Percentiles rank a stretch among this genome's conserved stretches.
These are phyloP conservation scores for Xerus rutilus DNA, from an alignment of 2,797 vertebrate species.

Conservation along the genomic window DNA sequence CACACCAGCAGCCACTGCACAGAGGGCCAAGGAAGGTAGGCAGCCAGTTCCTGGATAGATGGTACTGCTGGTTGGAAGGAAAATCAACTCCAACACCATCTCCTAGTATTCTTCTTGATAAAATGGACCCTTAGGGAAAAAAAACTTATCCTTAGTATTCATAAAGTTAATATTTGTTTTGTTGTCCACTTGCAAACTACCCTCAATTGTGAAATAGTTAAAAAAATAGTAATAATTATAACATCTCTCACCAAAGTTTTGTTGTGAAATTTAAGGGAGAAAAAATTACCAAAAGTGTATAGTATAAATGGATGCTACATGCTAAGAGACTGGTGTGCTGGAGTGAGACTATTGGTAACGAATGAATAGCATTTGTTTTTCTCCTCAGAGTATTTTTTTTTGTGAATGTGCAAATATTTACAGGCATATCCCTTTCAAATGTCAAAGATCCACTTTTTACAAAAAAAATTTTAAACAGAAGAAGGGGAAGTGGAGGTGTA, in stretches of 20 bases:
- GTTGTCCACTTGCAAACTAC: background rate
- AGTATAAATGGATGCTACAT: background rate
- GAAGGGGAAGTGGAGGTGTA: background rate
- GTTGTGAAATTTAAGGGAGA: background rate
- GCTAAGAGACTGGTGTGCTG: background rate
- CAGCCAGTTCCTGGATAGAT: background rate
- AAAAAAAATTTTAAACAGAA: background rate
- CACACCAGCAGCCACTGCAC: slow-evolving; percentile 81
- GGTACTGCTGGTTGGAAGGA: background rate
- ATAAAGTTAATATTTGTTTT: background rate
- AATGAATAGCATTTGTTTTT: background rate
- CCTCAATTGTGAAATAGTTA: background rate
- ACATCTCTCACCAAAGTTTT: background rate
- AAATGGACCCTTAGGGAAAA: background rate
- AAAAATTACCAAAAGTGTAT: background rate
- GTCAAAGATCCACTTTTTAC: background rate
- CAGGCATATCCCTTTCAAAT: background rate
- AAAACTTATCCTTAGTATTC: background rate
- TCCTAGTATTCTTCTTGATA: background rate
- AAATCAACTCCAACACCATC: background rate
- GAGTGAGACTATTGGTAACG: background rate
- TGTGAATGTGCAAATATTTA: slow-evolving; percentile 16
- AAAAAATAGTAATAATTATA: background rate
- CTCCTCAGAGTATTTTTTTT: background rate
- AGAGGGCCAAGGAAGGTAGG: slow-evolving; percentile 93